Base-by-base conservation (phyloP, 2,113 vertebrate species). In the Pangasianodon hypophthalmus region DNA sequence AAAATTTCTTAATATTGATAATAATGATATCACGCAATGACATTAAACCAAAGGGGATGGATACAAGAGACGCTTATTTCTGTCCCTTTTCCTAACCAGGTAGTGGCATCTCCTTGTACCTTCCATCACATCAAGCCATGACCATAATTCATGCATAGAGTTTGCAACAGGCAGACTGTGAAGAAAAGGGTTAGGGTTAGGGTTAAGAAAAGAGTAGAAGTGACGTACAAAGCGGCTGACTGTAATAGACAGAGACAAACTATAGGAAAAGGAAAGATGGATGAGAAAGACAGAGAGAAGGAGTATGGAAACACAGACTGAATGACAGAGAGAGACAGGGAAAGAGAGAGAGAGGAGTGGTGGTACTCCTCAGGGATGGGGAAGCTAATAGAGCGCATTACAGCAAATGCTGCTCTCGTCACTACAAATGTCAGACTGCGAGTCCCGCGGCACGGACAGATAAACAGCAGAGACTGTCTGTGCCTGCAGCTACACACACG, bases 381-480 rank as follows among this genome's bases (percentile, higher is more conserved):
- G 87, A 93, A 93, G 90, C 90, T 91, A 95, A 93, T 88, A 92
- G 89, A 93, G 92, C 93, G 93, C 92, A 96, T 95, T 95, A 96
- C 95, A 93, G 93, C 93, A 95, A 94, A 89, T 50, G 90, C 94
- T 92, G 89, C 54, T 93, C 91, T 93, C 93, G 89, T 95, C 94
- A 95, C 88, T 92, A 93, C 92, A 96, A 95, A 96, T 91, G 87
- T 91, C 90, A 91, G 84, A 50, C 87, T 86, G 41, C 21, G 52
- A 89, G 88, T 87, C 86, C 82, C 87, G 56, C 60, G 90, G 90
- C 90, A 88, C 84, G 64, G 50, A 87, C 77, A 92, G 86, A 92
- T 87, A 87, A 92, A 90, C 88, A 90, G 88, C 50, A 37, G 67
- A 88, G 79, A 81, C 77, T 84, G 54, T 83, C 75, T 85, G 90